phyloP scores from a whole-genome alignment of 2,888 invertebrate species.

The Catocala nupta region DNA sequence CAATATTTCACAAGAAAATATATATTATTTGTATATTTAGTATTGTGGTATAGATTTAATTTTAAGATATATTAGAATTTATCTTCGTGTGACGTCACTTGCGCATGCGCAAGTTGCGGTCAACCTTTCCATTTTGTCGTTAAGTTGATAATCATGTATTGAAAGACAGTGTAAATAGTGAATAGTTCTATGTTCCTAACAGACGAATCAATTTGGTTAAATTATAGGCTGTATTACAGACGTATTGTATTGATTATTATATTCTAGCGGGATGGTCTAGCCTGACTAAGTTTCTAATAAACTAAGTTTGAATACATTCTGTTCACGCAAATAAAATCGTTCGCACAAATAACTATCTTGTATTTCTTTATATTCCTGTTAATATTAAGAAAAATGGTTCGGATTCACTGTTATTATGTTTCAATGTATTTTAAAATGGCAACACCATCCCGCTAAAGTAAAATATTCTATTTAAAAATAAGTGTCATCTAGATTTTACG shows the following conservation, averaged over 20 bases:
- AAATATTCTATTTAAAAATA: slow-evolving; percentile 15
- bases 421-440: slow-evolving; percentile 2
- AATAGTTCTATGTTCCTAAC: slow-evolving; percentile 53
- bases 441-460: slow-evolving; percentile 12
- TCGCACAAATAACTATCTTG: no score
- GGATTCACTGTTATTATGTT: no score
- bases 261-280: not conserved
- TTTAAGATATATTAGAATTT: slow-evolving; percentile 12
- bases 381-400: no score
- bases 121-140: slow-evolving; percentile 32
- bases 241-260: slow-evolving; percentile 11
- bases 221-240: slow-evolving; percentile 26
- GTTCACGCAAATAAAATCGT: no score
- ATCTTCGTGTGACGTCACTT: slow-evolving; percentile 8
- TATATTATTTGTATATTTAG: slow-evolving; percentile 34
- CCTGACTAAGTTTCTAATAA: no score
- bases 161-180: slow-evolving; percentile 53
- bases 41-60: slow-evolving; percentile 17
- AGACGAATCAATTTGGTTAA: slow-evolving; percentile 41
- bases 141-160: slow-evolving; percentile 12
- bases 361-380: no score
- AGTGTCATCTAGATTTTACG: slow-evolving; percentile 16
- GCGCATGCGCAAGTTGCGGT: slow-evolving; percentile 15
- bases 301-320: no score
- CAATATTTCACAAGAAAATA: slow-evolving; percentile 26